These are phyloP conservation scores for Himalopsyche phryganea DNA, from an alignment of 1,140 invertebrate genomes.

Conservation along the genomic window DNA sequence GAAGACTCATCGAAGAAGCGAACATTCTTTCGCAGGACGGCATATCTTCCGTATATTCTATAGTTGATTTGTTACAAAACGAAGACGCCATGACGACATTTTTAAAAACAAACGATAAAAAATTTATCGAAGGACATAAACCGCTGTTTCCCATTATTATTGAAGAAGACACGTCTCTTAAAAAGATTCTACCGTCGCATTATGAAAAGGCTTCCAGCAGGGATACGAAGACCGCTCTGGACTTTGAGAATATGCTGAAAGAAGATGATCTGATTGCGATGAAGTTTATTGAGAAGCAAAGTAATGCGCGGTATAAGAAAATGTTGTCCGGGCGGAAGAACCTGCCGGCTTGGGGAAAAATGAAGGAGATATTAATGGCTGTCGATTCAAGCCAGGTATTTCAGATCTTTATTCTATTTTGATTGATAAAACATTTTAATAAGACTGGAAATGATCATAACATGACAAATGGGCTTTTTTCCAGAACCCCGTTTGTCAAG, in stretches of 20 bases:
- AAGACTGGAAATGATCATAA: too few relatives aligned
- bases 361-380: conserved; percentile 61
- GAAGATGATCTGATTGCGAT: conserved; percentile 60
- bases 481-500: too few relatives aligned
- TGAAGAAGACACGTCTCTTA: conserved; percentile 38
- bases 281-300: conserved; percentile 57
- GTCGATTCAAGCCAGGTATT: conserved; percentile 59
- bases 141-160: conserved; percentile 45
- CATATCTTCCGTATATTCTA: conserved; percentile 63
- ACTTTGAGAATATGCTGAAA: conserved; percentile 52
- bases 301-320: conserved; percentile 58
- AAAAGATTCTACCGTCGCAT: conserved; percentile 52
- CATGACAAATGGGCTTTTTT: too few relatives aligned
- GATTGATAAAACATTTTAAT: background rate
- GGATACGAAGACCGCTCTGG: conserved; percentile 50
- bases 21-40: conserved; percentile 59
- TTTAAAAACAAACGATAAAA: conserved; percentile 53
- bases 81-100: conserved; percentile 62
- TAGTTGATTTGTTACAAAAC: conserved; percentile 66
- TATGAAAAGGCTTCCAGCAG: conserved; percentile 57
- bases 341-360: conserved; percentile 66
- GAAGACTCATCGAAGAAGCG: conserved; percentile 63
- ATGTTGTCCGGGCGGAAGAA: conserved; percentile 60
- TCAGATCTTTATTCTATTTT: background rate
- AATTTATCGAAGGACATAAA: conserved; percentile 53